These are phyloP conservation scores for Cnemophilus loriae DNA, from an alignment of 2,113 vertebrate species.

Conservation along the genomic window DNA sequence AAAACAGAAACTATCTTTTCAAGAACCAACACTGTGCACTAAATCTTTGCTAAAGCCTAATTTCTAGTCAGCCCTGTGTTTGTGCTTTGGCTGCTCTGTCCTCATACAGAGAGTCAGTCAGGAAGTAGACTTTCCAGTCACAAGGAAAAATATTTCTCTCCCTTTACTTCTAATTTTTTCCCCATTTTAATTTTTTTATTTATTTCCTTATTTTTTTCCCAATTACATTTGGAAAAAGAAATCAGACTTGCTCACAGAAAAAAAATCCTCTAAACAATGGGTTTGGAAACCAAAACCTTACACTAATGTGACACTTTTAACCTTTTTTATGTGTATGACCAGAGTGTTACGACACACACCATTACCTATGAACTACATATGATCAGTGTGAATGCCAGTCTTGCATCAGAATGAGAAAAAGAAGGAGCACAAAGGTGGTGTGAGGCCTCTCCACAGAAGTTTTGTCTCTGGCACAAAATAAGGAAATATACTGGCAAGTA, in stretches of 20 bases:
- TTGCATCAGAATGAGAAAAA: neutral
- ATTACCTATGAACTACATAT: neutral
- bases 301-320: neutral
- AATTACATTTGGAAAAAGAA: neutral
- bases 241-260: neutral
- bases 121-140: neutral
- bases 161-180: neutral
- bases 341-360: neutral
- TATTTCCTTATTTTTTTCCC: neutral
- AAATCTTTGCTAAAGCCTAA: neutral
- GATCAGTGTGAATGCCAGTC: neutral
- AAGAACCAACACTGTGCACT: neutral
- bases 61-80: neutral
- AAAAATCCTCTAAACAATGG: rapidly evolving
- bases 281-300: neutral
- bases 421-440: neutral
- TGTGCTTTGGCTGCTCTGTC: neutral
- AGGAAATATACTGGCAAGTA: neutral
- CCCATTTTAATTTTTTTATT: neutral
- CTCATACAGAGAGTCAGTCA: neutral
- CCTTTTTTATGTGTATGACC: neutral
- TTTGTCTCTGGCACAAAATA: neutral
- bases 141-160: neutral
- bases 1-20: neutral
- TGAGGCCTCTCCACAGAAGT: neutral